These are phyloP conservation scores for Coelopa frigida DNA, from an alignment of 1,140 invertebrate species.

Conservation along the genomic window DNA sequence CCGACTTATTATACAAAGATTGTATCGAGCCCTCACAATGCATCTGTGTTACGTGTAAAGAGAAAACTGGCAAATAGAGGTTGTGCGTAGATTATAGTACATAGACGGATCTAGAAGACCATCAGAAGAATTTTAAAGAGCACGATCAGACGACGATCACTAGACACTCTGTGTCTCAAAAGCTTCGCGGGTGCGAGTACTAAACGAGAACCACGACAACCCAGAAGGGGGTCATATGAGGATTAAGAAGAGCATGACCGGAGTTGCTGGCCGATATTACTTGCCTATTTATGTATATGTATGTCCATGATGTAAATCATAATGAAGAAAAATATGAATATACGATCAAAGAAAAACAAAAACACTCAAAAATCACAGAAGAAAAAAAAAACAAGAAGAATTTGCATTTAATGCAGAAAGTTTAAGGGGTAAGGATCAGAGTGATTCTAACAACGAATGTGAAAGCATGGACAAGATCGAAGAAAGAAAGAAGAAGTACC, in stretches of 20 bases:
- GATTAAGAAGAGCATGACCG: not conserved
- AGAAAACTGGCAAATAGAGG: constrained; percentile 1
- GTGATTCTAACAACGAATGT: no score
- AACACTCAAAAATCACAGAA: no score
- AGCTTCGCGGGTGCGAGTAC: not conserved
- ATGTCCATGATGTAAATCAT: no score
- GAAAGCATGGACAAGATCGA: no score
- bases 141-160: not conserved
- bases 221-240: not conserved
- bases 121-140: not conserved
- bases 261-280: constrained; percentile 3
- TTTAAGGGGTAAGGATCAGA: no score
- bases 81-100: constrained; percentile 9
- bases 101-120: constrained; percentile 8
- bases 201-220: constrained; percentile 2
- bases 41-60: not conserved
- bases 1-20: not conserved
- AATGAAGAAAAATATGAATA: no score
- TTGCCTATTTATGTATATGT: no score
- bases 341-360: no score
- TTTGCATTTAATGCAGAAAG: no score
- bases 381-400: no score
- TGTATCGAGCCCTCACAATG: not conserved
- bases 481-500: no score
- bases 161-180: constrained; percentile 1